Evolutionary conservation across 2,113 vertebrate species (phyloP).

Genomic region (Hystrix brachyura): DNA sequence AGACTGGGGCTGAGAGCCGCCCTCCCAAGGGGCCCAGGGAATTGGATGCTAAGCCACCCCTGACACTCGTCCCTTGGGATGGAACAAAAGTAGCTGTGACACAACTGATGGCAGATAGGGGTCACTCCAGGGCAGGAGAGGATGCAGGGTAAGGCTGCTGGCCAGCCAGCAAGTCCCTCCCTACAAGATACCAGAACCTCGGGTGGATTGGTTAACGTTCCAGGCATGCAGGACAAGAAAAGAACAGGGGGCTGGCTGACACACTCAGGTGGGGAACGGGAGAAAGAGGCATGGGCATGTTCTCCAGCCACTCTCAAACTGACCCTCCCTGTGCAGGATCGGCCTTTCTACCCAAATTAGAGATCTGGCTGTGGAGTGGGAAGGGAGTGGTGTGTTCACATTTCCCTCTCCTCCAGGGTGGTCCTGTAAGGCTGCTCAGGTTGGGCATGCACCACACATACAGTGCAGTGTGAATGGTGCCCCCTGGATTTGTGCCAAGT

Average conservation of each 20-base stretch:
- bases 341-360: neutral
- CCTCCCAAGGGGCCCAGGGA: neutral
- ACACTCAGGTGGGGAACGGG: neutral
- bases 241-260: neutral
- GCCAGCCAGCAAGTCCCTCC: neutral
- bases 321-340: neutral
- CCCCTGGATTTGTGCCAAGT: neutral
- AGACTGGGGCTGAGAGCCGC: neutral
- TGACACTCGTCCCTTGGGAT: neutral
- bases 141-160: neutral
- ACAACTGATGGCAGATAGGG: neutral
- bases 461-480: rapidly evolving
- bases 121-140: neutral
- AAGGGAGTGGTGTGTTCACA: neutral
- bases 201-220: neutral
- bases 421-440: neutral
- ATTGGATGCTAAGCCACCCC: constrained; percentile 11
- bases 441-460: neutral
- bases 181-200: neutral
- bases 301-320: neutral
- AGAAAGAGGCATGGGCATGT: rapidly evolving
- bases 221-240: neutral
- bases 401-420: neutral
- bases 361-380: neutral
- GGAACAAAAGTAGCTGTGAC: constrained; percentile 34